Evolutionary conservation across 2,113 vertebrate species (phyloP).

Genomic region (Ivindomyrus marchei): DNA sequence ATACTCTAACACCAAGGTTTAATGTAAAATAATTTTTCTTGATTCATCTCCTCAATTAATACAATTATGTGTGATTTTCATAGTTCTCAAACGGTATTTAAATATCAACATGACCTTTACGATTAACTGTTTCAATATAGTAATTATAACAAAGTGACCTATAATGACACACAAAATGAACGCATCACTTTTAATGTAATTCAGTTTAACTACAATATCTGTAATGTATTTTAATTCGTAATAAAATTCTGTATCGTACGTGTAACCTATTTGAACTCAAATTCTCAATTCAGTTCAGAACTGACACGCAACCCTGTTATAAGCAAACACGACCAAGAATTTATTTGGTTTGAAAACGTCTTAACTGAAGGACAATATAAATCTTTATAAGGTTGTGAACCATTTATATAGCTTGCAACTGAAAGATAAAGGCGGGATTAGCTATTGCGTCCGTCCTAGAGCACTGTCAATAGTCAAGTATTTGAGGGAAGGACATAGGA

Average conservation of each 20-base stretch:
- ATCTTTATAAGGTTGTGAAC: neutral
- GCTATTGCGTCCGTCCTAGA: neutral
- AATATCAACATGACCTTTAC: neutral
- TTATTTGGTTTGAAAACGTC: neutral
- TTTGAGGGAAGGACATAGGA: neutral
- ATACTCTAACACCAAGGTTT: neutral
- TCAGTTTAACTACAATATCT: neutral
- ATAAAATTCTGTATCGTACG: neutral
- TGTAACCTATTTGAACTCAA: neutral
- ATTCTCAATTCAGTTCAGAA: neutral
- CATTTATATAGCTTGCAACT: neutral
- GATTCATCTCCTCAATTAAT: neutral
- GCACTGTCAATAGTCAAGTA: neutral
- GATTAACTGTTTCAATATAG: neutral
- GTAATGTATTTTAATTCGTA: neutral
- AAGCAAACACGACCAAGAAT: neutral
- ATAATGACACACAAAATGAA: neutral
- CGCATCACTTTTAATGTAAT: neutral
- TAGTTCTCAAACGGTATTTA: neutral
- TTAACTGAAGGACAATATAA: neutral
- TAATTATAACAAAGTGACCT: neutral
- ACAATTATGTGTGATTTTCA: neutral
- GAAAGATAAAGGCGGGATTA: neutral
- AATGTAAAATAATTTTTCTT: neutral
- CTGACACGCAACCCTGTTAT: neutral